Base-by-base conservation (phyloP, 2,113 vertebrate species). In the Leuciscus idus region DNA sequence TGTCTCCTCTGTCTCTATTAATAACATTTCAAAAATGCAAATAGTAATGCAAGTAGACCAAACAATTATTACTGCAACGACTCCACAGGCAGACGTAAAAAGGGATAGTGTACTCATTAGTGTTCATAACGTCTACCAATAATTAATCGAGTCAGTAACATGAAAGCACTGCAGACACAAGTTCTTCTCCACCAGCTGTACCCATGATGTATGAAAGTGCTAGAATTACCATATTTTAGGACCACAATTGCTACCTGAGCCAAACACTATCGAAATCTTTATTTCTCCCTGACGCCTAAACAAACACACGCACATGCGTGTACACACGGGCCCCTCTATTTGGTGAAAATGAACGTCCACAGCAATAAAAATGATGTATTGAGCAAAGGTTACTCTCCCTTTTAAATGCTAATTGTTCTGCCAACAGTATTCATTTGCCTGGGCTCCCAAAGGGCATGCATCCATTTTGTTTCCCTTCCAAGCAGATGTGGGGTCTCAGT, bases 381-480 rank as follows among this genome's bases (percentile, higher is more conserved):
- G 93, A 95, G 92, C 93, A 96, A 96, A 97, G 96, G 96, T 96
- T 95, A 96, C 91, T 91, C 90, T 93, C 90, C 94, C 93, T 96
- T 95, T 93, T 94, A 96, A 96, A 96, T 95, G 96, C 94, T 96
- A 96, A 97, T 96, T 96, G 94, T 95, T 96, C 95, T 96, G 93
- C 95, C 95, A 96, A 94, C 88, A 94, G 91, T 96, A 94, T 96
- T 96, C 93, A 95, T 96, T 96, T 95, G 92, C 92, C 92, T 89
- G 92, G 87, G 88, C 91, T 95, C 92, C 94, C 94, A 97, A 97
- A 96, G 95, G 95, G 93, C 94, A 96, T 28, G 57, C n/a, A 48
- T 93, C 88, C 86, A 86, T 95, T 95, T 92, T 92, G 92, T 94
- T 95, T 93, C 86, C 84, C 90, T 92, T 92, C 89, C 89, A 90